Evolutionary conservation across 2,888 invertebrate species (phyloP).

Genomic region (Trimorus sp.): DNA sequence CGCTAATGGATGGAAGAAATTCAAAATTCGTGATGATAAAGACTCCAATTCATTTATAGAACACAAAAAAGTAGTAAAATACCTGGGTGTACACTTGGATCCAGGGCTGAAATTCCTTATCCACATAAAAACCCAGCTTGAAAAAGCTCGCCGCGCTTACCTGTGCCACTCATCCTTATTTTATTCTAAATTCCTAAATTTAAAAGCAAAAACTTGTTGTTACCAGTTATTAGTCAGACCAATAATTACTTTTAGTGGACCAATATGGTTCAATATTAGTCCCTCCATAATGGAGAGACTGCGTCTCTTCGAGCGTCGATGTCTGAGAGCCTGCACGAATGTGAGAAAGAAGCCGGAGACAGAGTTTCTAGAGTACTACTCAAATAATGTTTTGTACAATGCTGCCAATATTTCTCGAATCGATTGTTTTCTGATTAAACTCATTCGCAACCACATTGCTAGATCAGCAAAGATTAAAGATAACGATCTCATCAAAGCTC

Average conservation of each 20-base stretch:
- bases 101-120: constrained; percentile 36
- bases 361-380: too few relatives aligned
- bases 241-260: constrained; percentile 55
- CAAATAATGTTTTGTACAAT: too few relatives aligned
- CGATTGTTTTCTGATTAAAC: too few relatives aligned
- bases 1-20: constrained; percentile 18
- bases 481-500: constrained; percentile 4
- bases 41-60: neutral
- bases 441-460: too few relatives aligned
- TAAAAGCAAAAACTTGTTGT: constrained; percentile 51
- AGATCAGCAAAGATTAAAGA: neutral
- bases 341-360: too few relatives aligned
- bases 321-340: constrained; percentile 45
- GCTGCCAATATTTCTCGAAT: too few relatives aligned
- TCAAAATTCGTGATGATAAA: constrained; percentile 13
- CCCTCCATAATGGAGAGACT: constrained; percentile 47
- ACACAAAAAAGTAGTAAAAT: constrained; percentile 59
- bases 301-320: constrained; percentile 41
- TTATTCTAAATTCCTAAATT: constrained; percentile 44
- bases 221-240: constrained; percentile 57
- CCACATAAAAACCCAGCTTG: constrained; percentile 48
- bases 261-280: constrained; percentile 44
- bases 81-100: constrained; percentile 61
- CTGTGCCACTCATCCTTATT: constrained; percentile 41
- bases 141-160: constrained; percentile 64